These are phyloP conservation scores for Julus scandinavius DNA, from an alignment of 2,888 invertebrate species.

Conservation along the genomic window DNA sequence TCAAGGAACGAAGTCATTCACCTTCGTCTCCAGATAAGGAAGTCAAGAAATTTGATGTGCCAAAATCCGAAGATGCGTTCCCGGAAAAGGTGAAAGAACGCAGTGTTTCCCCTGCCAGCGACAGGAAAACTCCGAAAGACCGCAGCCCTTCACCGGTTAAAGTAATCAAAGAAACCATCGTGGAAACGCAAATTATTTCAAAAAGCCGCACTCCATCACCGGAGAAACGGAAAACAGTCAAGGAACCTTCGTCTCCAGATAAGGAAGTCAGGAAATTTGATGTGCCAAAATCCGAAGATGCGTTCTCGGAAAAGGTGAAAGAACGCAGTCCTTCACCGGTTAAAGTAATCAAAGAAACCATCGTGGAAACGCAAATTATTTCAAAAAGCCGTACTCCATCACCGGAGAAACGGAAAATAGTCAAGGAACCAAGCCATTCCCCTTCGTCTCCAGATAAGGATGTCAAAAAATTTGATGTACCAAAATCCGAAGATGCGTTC, in stretches of 20 bases:
- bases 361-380: neutral
- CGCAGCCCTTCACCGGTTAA: slow-evolving; percentile 15
- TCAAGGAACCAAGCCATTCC: too few relatives aligned
- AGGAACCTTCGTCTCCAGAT: neutral
- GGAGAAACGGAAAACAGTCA: slow-evolving; percentile 26
- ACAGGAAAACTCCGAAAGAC: neutral
- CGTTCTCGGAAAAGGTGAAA: too few relatives aligned
- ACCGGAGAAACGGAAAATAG: slow-evolving; percentile 40
- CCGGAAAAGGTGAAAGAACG: too few relatives aligned
- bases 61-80: too few relatives aligned
- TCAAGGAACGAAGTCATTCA: neutral
- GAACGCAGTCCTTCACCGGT: neutral
- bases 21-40: neutral
- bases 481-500: too few relatives aligned
- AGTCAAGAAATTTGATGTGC: too few relatives aligned
- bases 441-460: too few relatives aligned
- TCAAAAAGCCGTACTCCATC: slow-evolving; percentile 30
- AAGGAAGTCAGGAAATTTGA: too few relatives aligned
- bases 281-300: too few relatives aligned
- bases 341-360: neutral
- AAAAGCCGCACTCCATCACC: slow-evolving; percentile 48
- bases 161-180: neutral
- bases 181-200: neutral
- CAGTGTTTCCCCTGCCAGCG: neutral
- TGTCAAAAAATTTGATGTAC: too few relatives aligned